phyloP scores from a whole-genome alignment of 2,888 invertebrate genomes.

The Archips crataeganus region DNA sequence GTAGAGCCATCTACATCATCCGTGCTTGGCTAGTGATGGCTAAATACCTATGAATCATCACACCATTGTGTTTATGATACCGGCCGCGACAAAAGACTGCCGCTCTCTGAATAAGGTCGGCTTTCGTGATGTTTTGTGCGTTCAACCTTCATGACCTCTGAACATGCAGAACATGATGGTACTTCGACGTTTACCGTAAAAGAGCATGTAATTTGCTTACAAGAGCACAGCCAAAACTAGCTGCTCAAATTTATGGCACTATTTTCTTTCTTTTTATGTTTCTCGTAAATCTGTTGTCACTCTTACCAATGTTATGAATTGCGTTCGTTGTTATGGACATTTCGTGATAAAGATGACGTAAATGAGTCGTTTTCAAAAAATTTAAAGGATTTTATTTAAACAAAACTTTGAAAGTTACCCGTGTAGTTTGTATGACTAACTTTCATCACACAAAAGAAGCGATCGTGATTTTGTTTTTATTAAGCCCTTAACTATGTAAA shows the following conservation, averaged over 20 bases:
- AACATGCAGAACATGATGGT: conserved; percentile 3
- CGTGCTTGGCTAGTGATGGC: neutral
- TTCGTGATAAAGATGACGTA: no score
- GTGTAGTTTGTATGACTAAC: no score
- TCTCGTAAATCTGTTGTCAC: neutral
- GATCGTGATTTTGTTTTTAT: no score
- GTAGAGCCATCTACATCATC: neutral
- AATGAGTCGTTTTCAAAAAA: no score
- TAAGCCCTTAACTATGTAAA: no score
- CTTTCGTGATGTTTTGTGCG: conserved; percentile 65
- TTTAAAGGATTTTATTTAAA: no score
- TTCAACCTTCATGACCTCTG: conserved; percentile 50
- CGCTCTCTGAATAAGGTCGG: conserved; percentile 70
- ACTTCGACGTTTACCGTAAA: conserved; percentile 3
- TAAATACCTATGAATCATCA: conserved; percentile 29
- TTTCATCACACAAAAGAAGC: no score
- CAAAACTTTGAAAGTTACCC: neutral
- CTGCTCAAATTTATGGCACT: neutral
- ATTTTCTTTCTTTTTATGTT: conserved; percentile 1
- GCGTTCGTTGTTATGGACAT: neutral
- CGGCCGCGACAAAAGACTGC: conserved; percentile 63
- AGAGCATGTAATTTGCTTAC: neutral
- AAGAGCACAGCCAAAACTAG: neutral
- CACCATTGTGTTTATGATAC: conserved; percentile 52
- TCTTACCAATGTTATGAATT: neutral